Base-by-base conservation (phyloP, 2,797 vertebrate species). In the Pteronotus mesoamericanus region DNA sequence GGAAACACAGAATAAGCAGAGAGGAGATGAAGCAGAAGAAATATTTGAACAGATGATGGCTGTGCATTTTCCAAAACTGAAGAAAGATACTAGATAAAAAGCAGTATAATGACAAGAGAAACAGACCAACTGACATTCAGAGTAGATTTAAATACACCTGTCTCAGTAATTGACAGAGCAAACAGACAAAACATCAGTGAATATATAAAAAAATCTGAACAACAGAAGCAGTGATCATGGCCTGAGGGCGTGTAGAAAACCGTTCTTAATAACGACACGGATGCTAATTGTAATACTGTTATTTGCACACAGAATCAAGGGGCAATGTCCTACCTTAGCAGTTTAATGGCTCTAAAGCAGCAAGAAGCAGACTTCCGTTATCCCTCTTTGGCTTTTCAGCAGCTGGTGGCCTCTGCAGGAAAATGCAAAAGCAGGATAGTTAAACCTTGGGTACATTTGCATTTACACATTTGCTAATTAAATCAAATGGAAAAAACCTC, bases 381-480 rank as follows among this genome's bases (percentile, higher is more conserved):
- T 88, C 53, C 75, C 69, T 95, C 42, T 92, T 51, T 59, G 21
- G 92, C 77, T 94, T 83, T 91, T 89, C 96, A 95, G 78, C 68
- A 98, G 94, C 85, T 96, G 55, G 85, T 89, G 16, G 32, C 86
- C 80, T 74, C 34, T 77, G 79, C 61, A 94, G 92, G 51, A 96
- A 96, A 96, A 94, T 88, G 94, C 5, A 90, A 96, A 90, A 53
- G 1, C 5, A 78, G 64, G 95, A 68, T 69, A 93, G 97, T 95
- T 97, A 91, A 95, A 92, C 71, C 84, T 80, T 42, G 95, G 95
- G 83, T 94, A 66, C 15, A 69, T 96, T 96, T 96, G 94, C 96
- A 97, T 95, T 97, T 95, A 32, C 90, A 97, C 86, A 97, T 29
- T 26, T 96, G 85, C 94, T 97, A 98, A 98, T 98, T 97, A 98